These are phyloP conservation scores for Sminthurides aquaticus DNA, from an alignment of 2,888 invertebrate species.

Conservation along the genomic window DNA sequence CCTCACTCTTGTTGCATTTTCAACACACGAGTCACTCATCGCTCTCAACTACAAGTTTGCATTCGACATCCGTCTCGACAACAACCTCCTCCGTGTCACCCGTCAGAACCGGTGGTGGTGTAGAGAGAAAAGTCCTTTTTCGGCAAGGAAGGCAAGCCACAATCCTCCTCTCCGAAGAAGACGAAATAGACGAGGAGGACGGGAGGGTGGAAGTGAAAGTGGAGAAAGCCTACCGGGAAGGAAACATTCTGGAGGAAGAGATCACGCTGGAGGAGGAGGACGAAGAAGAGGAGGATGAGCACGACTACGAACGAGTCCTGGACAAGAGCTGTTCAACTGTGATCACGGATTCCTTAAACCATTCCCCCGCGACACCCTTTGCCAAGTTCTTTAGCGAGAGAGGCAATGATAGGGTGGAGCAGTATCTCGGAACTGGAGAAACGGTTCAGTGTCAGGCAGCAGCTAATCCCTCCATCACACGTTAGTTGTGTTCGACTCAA, in stretches of 20 bases:
- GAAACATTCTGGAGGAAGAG: constrained; percentile 23
- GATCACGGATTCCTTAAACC: constrained; percentile 39
- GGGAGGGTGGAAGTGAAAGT: neutral
- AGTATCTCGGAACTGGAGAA: neutral
- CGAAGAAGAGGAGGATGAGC: constrained; percentile 24
- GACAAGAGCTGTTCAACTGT: constrained; percentile 30
- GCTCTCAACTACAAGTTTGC: constrained; percentile 2
- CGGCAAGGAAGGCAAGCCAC: neutral
- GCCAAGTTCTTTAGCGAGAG: neutral
- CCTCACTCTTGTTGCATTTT: neutral
- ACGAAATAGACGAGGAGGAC: neutral
- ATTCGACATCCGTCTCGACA: constrained; percentile 2
- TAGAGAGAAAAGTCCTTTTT: constrained; percentile 6
- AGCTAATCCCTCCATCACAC: constrained; percentile 15
- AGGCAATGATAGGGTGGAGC: neutral
- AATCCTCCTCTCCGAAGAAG: neutral
- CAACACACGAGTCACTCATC: constrained; percentile 6
- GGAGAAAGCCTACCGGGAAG: neutral
- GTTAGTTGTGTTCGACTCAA: constrained; percentile 39
- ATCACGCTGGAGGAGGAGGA: constrained; percentile 19
- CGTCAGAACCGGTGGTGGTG: neutral
- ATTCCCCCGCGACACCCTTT: neutral
- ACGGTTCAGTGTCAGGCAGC: neutral
- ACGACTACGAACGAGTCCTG: constrained; percentile 31
- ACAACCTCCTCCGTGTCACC: neutral